Evolutionary conservation across 2,888 invertebrate species (phyloP).

Genomic region (Halictus quadricinctus): DNA sequence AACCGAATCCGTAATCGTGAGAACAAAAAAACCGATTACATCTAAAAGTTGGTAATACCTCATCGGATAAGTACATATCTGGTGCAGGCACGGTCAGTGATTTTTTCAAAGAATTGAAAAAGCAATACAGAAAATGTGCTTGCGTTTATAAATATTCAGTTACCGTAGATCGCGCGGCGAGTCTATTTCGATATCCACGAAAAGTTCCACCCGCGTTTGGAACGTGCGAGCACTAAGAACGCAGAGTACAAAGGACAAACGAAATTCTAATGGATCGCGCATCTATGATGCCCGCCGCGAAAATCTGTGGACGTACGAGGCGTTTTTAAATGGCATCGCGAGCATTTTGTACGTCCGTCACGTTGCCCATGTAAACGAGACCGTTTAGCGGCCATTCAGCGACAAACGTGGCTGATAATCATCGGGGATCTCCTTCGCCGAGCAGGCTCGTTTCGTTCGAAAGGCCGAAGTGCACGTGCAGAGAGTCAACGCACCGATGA

Average conservation of each 20-base stretch:
- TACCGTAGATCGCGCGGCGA: neutral
- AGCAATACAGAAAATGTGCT: too few species aligned
- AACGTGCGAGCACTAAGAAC: neutral
- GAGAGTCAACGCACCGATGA: constrained; percentile 45
- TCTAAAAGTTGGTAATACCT: too few species aligned
- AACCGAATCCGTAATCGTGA: too few species aligned
- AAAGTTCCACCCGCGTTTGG: neutral
- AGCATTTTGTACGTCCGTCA: constrained; percentile 7
- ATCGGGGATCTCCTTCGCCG: constrained; percentile 26
- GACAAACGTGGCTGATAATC: constrained; percentile 30
- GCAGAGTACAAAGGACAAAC: neutral
- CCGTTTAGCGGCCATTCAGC: constrained; percentile 19
- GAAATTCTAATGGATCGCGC: neutral
- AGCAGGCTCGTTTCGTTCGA: constrained; percentile 22
- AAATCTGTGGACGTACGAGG: constrained; percentile 1
- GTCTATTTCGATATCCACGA: neutral
- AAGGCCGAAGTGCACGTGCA: constrained; percentile 45
- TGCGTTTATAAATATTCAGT: too few species aligned
- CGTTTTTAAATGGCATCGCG: neutral
- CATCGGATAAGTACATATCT: too few species aligned
- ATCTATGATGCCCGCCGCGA: neutral
- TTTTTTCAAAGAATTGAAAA: too few species aligned
- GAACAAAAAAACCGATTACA: too few species aligned
- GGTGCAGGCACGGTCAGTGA: too few species aligned
- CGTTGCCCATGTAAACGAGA: constrained; percentile 34